A percentile compares a stretch with the other conserved stretches of the same genome.
Conservation (phyloP, 2,888 invertebrate species). For the Carterocephalus palaemon region DNA sequence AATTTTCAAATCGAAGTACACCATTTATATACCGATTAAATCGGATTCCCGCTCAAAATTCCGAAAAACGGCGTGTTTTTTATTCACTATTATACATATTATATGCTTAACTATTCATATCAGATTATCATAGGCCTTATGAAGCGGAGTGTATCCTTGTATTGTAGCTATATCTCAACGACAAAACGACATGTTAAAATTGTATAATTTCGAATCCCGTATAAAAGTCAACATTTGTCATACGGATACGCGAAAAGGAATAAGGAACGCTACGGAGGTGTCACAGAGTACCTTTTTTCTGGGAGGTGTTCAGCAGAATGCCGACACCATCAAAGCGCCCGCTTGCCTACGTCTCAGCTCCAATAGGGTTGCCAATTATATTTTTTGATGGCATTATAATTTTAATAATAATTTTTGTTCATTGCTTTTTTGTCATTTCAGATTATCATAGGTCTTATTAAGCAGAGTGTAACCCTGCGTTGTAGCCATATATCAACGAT, state of each 20-base stretch:
- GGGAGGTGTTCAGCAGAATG: slow-evolving; percentile 45
- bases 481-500: no score
- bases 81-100: no score
- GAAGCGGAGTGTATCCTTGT: background rate
- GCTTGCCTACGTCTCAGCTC: slow-evolving; percentile 31
- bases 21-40: no score
- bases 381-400: slow-evolving; percentile 4
- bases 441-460: no score
- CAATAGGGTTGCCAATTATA: slow-evolving; percentile 16
- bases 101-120: no score
- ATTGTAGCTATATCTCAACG: slow-evolving; percentile 17
- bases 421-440: no score
- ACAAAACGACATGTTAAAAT: slow-evolving; percentile 28
- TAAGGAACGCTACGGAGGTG: slow-evolving; percentile 34
- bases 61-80: no score
- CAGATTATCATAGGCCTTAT: no score
- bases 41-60: no score
- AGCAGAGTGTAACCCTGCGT: no score
- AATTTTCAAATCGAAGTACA: background rate
- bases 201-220: slow-evolving; percentile 30
- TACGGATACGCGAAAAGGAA: slow-evolving; percentile 28
- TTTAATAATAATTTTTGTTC: background rate
- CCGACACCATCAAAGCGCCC: slow-evolving; percentile 53
- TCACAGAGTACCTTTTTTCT: no score
- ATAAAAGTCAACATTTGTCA: slow-evolving; percentile 38